phyloP scores from a whole-genome alignment of 2,113 vertebrate genomes.

The Fregetta grallaria region DNA sequence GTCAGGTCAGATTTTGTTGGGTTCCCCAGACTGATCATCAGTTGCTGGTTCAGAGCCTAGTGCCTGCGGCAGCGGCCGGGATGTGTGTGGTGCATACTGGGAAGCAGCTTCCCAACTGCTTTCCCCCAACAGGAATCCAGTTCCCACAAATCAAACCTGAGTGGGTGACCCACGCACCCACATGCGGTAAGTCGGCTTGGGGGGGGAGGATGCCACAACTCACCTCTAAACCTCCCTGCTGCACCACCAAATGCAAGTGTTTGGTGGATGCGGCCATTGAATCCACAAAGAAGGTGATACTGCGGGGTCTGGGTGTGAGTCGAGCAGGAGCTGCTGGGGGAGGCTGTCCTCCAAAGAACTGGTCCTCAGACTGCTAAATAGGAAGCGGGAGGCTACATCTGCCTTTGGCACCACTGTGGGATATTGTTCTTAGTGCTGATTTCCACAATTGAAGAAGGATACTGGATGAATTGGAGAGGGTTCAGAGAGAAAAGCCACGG shows the following conservation, averaged over 20 bases:
- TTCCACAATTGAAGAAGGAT: not conserved
- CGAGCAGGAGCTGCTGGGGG: not conserved
- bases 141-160: not conserved
- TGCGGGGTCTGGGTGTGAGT: not conserved
- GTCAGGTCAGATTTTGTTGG: not conserved
- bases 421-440: not conserved
- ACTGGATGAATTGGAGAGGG: not conserved
- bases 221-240: not conserved
- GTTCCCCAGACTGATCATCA: not conserved
- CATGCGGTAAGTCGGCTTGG: not conserved
- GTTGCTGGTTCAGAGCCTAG: not conserved
- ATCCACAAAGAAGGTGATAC: not conserved
- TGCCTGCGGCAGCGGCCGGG: not conserved
- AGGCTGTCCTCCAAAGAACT: not conserved
- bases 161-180: not conserved
- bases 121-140: not conserved
- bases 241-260: not conserved
- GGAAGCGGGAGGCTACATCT: not conserved
- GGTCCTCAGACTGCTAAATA: not conserved
- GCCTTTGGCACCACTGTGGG: not conserved
- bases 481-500: not conserved
- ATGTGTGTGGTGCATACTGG: accelerated
- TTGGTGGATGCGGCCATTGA: not conserved
- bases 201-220: not conserved
- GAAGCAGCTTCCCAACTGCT: not conserved